Conservation (phyloP, 2,888 invertebrate genomes). For the Sinopyrophorus schimmeli region DNA sequence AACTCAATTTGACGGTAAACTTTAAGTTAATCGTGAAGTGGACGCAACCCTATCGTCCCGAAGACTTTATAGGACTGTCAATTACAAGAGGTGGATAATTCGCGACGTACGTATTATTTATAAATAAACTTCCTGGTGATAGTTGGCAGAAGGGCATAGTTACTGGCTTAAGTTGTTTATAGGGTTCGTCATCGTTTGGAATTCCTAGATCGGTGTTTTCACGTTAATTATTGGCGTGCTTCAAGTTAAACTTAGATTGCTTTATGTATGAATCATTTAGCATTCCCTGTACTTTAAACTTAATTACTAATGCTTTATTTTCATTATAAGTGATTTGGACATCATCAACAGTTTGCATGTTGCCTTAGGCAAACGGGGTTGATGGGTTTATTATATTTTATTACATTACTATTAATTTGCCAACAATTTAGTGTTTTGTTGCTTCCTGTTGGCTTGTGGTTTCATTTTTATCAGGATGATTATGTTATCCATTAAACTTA, state of each 20-base stretch:
- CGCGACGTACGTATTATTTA: slow-evolving; percentile 36
- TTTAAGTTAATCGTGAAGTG: slow-evolving; percentile 39
- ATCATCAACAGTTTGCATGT: slow-evolving; percentile 20
- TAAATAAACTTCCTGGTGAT: slow-evolving; percentile 34
- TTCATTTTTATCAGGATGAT: slow-evolving; percentile 33
- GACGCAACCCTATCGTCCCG: slow-evolving; percentile 21
- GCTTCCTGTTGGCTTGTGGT: slow-evolving; percentile 48
- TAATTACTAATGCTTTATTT: slow-evolving; percentile 26
- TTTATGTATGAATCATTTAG: slow-evolving; percentile 23
- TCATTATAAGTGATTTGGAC: slow-evolving; percentile 22
- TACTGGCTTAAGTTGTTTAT: slow-evolving; percentile 29
- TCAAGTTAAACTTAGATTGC: slow-evolving; percentile 17
- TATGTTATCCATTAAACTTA: slow-evolving; percentile 14
- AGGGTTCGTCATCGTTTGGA: slow-evolving; percentile 25
- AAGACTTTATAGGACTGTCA: slow-evolving; percentile 30
- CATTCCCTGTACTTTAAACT: slow-evolving; percentile 17
- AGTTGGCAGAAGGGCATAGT: slow-evolving; percentile 30
- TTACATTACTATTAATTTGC: slow-evolving; percentile 30
- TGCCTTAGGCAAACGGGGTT: slow-evolving; percentile 21
- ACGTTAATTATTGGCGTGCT: slow-evolving; percentile 17
- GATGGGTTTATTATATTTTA: slow-evolving; percentile 20
- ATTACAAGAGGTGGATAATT: slow-evolving; percentile 34
- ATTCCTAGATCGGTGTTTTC: slow-evolving; percentile 13
- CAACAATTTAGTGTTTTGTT: slow-evolving; percentile 17
- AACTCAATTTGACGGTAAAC: slow-evolving; percentile 39